Evolutionary conservation across 2,888 invertebrate genomes (phyloP), one percentile per base, ranked within the genome.

Genomic region (Galeopsomyia nigrocyanea): DNA sequence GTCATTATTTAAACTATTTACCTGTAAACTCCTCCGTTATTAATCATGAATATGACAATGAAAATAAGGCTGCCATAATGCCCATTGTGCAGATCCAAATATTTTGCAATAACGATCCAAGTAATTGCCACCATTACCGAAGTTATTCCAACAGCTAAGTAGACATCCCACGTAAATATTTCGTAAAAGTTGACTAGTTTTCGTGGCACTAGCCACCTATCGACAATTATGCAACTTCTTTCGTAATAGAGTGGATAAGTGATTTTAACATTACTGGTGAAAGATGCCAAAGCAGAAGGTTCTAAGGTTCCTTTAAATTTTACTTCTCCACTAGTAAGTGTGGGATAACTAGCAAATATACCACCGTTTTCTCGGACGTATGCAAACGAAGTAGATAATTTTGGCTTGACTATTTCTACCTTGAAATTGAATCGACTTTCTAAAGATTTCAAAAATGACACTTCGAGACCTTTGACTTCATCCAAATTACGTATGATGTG

Each of bases 401-500:
- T n/a, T 53, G 53, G 3, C 47, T 26, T 7, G 3, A 2, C 31
- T 17, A 58, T 14, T 3, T n/a, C 31, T 26, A 58, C n/a, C 6
- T 17, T 31, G 16, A 58, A 58, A 39, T 58, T 58, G 58, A 58
- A 58, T 3, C 3, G 13, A 2, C 3, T 2, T 14, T 3, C 39
- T 9, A 26, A 39, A 3, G 26, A 3, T n/a, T n/a, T 26, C 39
- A 58, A 17, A 5, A 58, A 6, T 5, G 26, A 26, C 31, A 58
- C 39, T 21, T 58, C 58, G 14, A 58, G 39, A 39, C 58, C 58
- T n/a, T 26, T 14, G 39, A 39, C 58, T 21, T 58, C 58, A 2
- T 58, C 58, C n/a, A n/a, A n/a, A n/a, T n/a, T n/a, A n/a, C n/a
- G n/a, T n/a, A n/a, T n/a, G n/a, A n/a, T n/a, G n/a, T n/a, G n/a